phyloP scores from a whole-genome alignment of 1,140 invertebrate genomes.

The Cyclargus thomasi region DNA sequence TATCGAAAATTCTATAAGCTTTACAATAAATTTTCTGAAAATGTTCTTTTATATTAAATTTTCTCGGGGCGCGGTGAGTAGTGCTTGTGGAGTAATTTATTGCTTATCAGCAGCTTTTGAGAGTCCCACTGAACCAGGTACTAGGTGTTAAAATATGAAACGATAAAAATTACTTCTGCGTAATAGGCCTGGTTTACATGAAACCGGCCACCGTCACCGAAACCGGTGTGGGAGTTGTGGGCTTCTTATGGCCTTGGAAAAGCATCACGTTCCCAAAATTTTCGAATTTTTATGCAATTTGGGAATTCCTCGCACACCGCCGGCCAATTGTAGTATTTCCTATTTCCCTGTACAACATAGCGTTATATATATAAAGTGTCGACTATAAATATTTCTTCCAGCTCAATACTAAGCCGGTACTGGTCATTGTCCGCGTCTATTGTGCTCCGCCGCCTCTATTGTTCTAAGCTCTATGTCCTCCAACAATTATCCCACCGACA shows the following conservation, averaged over 20 bases:
- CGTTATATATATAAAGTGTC: not conserved
- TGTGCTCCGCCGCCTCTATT: not conserved
- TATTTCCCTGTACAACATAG: not conserved
- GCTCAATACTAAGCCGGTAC: not conserved
- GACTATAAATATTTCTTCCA: not conserved
- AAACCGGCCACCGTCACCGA: too few relatives aligned
- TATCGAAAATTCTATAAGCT: constrained; percentile 8
- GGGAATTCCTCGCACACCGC: too few relatives aligned
- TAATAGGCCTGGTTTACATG: too few relatives aligned
- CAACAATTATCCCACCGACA: not conserved
- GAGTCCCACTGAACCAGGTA: too few relatives aligned
- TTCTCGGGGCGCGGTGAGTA: not conserved
- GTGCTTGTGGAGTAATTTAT: not conserved
- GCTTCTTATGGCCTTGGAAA: too few relatives aligned
- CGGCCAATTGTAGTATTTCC: too few relatives aligned
- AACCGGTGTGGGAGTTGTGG: too few relatives aligned
- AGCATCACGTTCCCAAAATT: too few relatives aligned
- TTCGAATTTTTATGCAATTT: too few relatives aligned
- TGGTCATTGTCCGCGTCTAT: not conserved
- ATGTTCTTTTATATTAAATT: constrained; percentile 16
- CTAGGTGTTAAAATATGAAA: too few relatives aligned
- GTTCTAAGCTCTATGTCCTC: not conserved
- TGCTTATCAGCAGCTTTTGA: not conserved
- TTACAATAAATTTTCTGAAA: constrained; percentile 8
- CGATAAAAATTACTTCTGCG: too few relatives aligned